Base-by-base conservation (phyloP, 2,797 vertebrate genomes). In the Otus scops region DNA sequence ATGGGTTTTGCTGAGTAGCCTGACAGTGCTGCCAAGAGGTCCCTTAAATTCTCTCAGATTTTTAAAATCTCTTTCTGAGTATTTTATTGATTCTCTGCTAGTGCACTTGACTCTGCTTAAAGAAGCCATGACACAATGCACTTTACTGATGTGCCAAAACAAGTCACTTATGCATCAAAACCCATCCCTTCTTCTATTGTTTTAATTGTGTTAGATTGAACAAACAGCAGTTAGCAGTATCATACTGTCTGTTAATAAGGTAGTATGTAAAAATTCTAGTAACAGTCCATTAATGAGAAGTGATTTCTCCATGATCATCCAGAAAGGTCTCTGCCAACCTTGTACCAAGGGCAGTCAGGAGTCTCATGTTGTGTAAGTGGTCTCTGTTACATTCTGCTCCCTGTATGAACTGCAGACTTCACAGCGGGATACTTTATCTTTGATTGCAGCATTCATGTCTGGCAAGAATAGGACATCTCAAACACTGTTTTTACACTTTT, bases 361-460 rank as follows among this genome's bases (percentile, higher is more conserved):
- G 59, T 61, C 73, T 95, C 39, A 2, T 24, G 70, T 89, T 92
- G 80, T 90, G 36, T 93, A 92, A 96, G 92, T 93, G 89, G 89
- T 84, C 79, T 69, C 82, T 43, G 78, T 92, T 86, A 65, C 87
- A 86, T 7, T 63, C 54, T 91, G 81, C 64, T 96, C 89, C 30
- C 36, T 67, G 69, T 67, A 24, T 53, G 45, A 93, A 51, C 85
- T 38, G 51, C 89, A 85, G 92, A 2, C 60, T 92, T 86, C 96
- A 92, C 95, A 96, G 96, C 51, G 5, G 94, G 94, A 18, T 27
- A 19, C 80, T 82, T 90, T 69, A 19, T 76, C 82, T 94, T 63
- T 73, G 79, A 90, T 89, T 73, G 90, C 93, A 95, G 81, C 89
- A 26, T 71, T 91, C 74, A 10, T 95, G 94, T 95, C 90, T 95